A percentile compares a stretch with the other conserved stretches of the same genome.
These are phyloP conservation scores for Parazoanthus atlanticus DNA, from an alignment of 92 coral and sea anemone genomes.

Conservation along the genomic window DNA sequence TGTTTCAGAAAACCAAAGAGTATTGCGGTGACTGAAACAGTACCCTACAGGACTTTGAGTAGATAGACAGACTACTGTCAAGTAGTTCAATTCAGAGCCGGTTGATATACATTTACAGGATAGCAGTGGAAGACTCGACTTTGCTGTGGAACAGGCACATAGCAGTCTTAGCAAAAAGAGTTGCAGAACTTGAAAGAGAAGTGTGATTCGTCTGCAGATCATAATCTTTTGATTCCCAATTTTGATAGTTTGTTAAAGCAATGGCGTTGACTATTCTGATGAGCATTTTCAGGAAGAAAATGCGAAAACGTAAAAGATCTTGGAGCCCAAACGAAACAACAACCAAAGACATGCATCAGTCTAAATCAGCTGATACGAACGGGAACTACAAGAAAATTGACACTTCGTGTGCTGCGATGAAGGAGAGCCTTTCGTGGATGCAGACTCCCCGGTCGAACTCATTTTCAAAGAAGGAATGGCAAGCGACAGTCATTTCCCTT, in stretches of 20 bases:
- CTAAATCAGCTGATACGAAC: not conserved
- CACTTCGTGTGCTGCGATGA: constrained; percentile 15
- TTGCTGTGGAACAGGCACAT: not conserved
- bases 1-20: not conserved
- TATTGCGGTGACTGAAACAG: not conserved
- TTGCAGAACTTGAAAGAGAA: not conserved
- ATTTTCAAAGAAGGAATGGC: constrained; percentile 29
- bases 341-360: not conserved
- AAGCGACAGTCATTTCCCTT: constrained; percentile 3
- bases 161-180: not conserved
- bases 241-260: not conserved
- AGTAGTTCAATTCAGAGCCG: not conserved
- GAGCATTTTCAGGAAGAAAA: constrained; percentile 24
- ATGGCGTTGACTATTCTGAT: constrained; percentile 1
- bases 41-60: not conserved
- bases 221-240: not conserved
- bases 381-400: constrained; percentile 28
- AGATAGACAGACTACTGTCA: not conserved
- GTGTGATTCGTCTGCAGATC: not conserved
- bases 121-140: not conserved
- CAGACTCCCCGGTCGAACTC: constrained; percentile 26
- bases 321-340: constrained; percentile 18
- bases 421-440: constrained; percentile 37
- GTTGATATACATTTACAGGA: not conserved
- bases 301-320: constrained; percentile 12